Conservation (phyloP, 2,888 invertebrate genomes). For the Acanthoscelides obtectus region DNA sequence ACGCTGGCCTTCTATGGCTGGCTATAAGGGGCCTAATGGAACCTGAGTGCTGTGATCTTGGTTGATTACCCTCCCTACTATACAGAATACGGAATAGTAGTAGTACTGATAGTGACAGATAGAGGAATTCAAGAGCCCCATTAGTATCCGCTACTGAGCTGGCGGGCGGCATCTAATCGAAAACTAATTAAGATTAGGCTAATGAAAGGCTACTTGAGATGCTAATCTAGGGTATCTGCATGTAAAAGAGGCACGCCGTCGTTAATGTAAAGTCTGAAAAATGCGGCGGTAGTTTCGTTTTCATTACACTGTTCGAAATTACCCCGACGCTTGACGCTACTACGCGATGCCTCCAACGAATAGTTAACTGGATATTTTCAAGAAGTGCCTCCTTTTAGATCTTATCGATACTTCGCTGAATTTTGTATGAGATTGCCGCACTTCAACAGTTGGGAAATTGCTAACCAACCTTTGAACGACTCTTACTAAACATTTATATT, state of each 20-base stretch:
- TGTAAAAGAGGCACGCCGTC: constrained; percentile 27
- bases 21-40: no score
- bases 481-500: no score
- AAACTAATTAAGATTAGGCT: constrained; percentile 29
- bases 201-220: constrained; percentile 29
- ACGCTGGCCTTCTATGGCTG: no score
- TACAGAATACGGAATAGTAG: no score
- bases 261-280: constrained; percentile 12
- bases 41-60: no score
- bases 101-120: no score
- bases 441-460: neutral
- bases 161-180: constrained; percentile 21
- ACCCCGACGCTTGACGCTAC: neutral
- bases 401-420: neutral
- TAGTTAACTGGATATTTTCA: neutral
- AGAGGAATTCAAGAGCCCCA: no score
- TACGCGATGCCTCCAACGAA: neutral
- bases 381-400: neutral
- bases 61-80: no score
- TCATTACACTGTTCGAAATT: neutral
- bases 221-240: constrained; percentile 28
- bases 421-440: neutral
- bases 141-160: neutral
- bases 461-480: no score
- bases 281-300: constrained; percentile 7